Evolutionary conservation across 2,888 invertebrate species (phyloP).

Genomic region (Adineta ricciae): DNA sequence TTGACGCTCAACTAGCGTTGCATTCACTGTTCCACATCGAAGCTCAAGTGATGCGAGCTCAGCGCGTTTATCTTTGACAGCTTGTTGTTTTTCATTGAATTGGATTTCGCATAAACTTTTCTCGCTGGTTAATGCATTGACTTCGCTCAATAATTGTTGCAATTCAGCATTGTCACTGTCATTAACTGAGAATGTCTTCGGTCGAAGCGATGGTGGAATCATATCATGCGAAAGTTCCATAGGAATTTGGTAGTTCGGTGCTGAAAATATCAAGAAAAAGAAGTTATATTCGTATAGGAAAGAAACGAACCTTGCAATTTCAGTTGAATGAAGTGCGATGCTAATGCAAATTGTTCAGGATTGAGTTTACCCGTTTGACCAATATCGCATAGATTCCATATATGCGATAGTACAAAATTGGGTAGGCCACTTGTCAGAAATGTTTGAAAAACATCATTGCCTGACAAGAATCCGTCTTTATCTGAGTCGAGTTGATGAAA

Average conservation of each 20-base stretch:
- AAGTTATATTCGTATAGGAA: not conserved
- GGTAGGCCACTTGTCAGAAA: slow-evolving; percentile 84
- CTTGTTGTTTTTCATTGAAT: slow-evolving; percentile 26
- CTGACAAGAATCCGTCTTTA: slow-evolving; percentile 83
- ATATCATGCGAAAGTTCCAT: slow-evolving; percentile 29
- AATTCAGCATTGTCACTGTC: slow-evolving; percentile 30
- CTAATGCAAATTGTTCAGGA: slow-evolving; percentile 83
- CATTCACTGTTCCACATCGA: slow-evolving; percentile 23
- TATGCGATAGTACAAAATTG: slow-evolving; percentile 76
- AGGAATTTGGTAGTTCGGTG: slow-evolving; percentile 23
- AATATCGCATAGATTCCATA: slow-evolving; percentile 89
- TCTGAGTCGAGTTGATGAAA: slow-evolving; percentile 83
- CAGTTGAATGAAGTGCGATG: slow-evolving; percentile 63
- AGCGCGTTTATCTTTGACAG: slow-evolving; percentile 26
- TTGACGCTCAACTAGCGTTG: slow-evolving; percentile 29
- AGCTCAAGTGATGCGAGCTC: slow-evolving; percentile 29
- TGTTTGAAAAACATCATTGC: slow-evolving; percentile 60
- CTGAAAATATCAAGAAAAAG: not conserved
- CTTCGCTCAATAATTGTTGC: slow-evolving; percentile 28
- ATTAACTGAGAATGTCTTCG: slow-evolving; percentile 23
- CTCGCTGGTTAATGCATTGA: slow-evolving; percentile 28
- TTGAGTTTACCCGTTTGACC: slow-evolving; percentile 80
- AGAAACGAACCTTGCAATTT: slow-evolving; percentile 16
- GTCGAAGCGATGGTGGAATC: slow-evolving; percentile 32
- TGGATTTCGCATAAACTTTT: slow-evolving; percentile 28